Evolutionary conservation across 1,140 invertebrate genomes (phyloP).

Genomic region (Philopotamus ludificatus): DNA sequence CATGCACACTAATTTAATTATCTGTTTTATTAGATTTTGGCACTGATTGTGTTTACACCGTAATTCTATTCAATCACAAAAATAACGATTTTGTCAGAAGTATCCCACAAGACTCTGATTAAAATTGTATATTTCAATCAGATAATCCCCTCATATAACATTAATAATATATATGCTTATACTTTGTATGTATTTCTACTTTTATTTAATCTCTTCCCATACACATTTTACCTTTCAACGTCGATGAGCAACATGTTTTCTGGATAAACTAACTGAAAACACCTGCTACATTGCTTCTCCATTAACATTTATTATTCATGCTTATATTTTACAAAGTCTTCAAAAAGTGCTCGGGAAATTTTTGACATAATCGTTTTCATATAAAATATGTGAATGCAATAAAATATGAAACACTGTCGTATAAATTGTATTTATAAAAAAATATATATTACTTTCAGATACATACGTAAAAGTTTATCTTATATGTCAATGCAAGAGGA

Average conservation of each 20-base stretch:
- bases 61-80: too few relatives aligned
- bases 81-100: too few relatives aligned
- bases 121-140: too few relatives aligned
- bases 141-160: too few relatives aligned
- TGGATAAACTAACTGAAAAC: not conserved
- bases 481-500: constrained; percentile 71
- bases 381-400: not conserved
- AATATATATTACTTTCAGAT: constrained; percentile 52
- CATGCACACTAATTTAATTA: too few relatives aligned
- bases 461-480: constrained; percentile 84
- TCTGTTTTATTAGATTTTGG: too few relatives aligned
- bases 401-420: not conserved
- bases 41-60: too few relatives aligned
- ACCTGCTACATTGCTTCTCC: constrained; percentile 8
- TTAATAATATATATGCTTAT: not conserved
- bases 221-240: too few relatives aligned
- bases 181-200: not conserved
- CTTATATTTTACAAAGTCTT: too few relatives aligned
- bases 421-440: not conserved
- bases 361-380: too few relatives aligned
- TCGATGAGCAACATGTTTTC: not conserved
- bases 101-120: too few relatives aligned
- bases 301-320: constrained; percentile 21
- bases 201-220: not conserved
- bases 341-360: too few relatives aligned